These are phyloP conservation scores for Hippocampus comes DNA, from an alignment of 2,113 vertebrate genomes.

Conservation along the genomic window DNA sequence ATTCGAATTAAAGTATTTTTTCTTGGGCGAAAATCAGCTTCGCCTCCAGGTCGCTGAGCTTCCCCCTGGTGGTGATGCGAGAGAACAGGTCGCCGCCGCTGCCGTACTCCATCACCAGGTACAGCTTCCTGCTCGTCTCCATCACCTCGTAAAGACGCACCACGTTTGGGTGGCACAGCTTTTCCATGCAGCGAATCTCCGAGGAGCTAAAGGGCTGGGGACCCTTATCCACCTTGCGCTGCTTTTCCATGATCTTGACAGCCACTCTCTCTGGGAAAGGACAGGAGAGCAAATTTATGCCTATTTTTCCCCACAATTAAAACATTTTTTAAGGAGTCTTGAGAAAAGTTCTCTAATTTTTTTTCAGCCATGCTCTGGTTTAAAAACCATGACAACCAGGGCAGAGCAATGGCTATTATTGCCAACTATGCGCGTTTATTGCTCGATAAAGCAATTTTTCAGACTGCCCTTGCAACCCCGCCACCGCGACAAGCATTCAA, in stretches of 20 bases:
- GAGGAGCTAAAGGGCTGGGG: conserved; percentile 39
- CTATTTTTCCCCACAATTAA: background rate
- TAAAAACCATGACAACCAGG: no score
- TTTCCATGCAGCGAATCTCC: conserved; percentile 78
- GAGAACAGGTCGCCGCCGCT: conserved; percentile 76
- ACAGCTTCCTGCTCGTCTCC: conserved; percentile 66
- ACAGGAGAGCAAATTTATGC: background rate
- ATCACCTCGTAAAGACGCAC: conserved; percentile 78
- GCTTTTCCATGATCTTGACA: conserved; percentile 74
- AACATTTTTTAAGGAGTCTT: background rate
- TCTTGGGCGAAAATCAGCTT: conserved; percentile 72
- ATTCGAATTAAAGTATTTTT: background rate
- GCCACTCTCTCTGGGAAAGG: conserved; percentile 71
- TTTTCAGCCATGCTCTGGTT: no score
- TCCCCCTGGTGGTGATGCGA: conserved; percentile 68
- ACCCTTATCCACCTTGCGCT: conserved; percentile 53
- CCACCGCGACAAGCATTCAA: no score
- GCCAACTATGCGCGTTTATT: no score
- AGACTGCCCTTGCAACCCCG: no score
- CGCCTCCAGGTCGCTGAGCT: conserved; percentile 66
- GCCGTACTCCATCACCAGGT: conserved; percentile 77
- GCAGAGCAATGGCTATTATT: no score
- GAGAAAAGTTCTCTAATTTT: no score
- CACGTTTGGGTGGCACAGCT: conserved; percentile 74
- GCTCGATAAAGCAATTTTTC: no score